A percentile compares a stretch with the other conserved stretches of the same genome.
phyloP scores from a whole-genome alignment of 1,140 invertebrate species.

The Sycophaga agraensis region DNA sequence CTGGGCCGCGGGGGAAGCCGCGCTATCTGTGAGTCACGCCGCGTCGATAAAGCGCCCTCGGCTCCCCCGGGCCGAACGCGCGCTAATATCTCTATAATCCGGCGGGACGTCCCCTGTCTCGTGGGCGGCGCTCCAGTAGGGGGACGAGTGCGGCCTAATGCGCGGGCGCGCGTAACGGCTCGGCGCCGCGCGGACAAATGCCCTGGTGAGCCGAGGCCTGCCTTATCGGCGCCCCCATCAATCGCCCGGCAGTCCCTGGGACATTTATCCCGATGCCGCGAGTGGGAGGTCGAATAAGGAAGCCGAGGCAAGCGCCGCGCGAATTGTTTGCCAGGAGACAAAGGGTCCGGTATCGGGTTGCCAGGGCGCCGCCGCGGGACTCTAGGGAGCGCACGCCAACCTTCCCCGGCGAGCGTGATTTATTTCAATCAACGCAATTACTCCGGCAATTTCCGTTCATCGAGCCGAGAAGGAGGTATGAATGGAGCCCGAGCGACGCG shows the following conservation, averaged over 20 bases:
- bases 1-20: neutral
- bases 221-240: slow-evolving; percentile 17
- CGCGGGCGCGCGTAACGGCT: neutral
- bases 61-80: neutral
- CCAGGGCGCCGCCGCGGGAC: no score
- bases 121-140: neutral
- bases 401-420: slow-evolving; percentile 22
- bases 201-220: slow-evolving; percentile 6
- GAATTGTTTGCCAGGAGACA: slow-evolving; percentile 13
- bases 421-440: slow-evolving; percentile 31
- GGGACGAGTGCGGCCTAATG: neutral
- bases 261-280: slow-evolving; percentile 26
- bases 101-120: neutral
- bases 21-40: slow-evolving; percentile 19
- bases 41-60: slow-evolving; percentile 16
- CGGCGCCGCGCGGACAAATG: slow-evolving; percentile 15
- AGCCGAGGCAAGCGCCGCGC: neutral
- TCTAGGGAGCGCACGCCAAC: no score
- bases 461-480: neutral
- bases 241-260: neutral
- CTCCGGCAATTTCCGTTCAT: slow-evolving; percentile 9
- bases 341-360: neutral
- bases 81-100: slow-evolving; percentile 30
- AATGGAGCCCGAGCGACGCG: neutral
- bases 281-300: neutral